A percentile compares a stretch with the other conserved stretches of the same genome.
These are phyloP conservation scores for Butastur rufipennis DNA, from an alignment of 2,113 vertebrate species.

Conservation along the genomic window DNA sequence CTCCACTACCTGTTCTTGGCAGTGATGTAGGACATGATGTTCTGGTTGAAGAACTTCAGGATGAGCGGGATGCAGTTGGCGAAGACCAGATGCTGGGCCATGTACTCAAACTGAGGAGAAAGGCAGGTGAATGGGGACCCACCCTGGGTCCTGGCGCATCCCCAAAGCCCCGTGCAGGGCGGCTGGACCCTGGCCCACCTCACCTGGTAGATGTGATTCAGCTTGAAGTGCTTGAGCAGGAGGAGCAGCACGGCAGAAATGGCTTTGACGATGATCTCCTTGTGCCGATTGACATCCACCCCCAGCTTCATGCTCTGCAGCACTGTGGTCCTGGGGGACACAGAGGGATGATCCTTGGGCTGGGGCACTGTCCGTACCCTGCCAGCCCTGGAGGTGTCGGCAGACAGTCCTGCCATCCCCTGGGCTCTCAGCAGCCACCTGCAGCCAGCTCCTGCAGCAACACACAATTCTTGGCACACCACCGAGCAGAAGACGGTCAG, in stretches of 20 bases:
- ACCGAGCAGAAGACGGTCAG: not conserved
- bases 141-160: not conserved
- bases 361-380: not conserved
- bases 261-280: conserved; percentile 97
- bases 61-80: conserved; percentile 99
- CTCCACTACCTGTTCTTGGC: conserved; percentile 91
- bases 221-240: conserved; percentile 95
- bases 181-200: rapidly evolving
- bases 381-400: not conserved
- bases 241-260: conserved; percentile 94
- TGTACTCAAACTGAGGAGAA: conserved; percentile 91
- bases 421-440: not conserved
- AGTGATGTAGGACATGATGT: conserved; percentile 99
- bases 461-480: not conserved
- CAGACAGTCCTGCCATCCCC: not conserved
- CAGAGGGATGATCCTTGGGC: not conserved
- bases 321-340: conserved; percentile 86
- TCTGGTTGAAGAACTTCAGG: conserved; percentile 99
- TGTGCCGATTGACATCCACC: conserved; percentile 95
- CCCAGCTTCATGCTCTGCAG: conserved; percentile 98
- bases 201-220: conserved; percentile 98
- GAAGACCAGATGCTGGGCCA: conserved; percentile 98
- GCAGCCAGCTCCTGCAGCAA: not conserved
- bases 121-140: not conserved
- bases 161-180: rapidly evolving